phyloP scores from a whole-genome alignment of 2,888 invertebrate genomes.

The Rhopalosiphum nymphaeae region DNA sequence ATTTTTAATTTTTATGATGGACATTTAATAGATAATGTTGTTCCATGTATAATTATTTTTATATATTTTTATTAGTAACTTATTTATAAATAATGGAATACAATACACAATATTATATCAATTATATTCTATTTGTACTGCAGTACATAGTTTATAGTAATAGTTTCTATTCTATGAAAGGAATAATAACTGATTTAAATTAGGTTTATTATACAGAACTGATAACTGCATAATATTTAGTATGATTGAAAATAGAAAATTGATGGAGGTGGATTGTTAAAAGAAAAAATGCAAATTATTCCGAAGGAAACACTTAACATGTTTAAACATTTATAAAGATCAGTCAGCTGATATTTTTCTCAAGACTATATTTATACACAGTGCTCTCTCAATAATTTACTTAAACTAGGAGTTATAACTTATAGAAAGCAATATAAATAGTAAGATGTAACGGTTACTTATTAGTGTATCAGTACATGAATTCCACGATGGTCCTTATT shows the following conservation, averaged over 20 bases:
- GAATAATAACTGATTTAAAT: constrained; percentile 31
- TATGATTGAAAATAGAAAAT: constrained; percentile 35
- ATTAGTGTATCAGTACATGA: constrained; percentile 10
- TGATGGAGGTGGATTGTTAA: no score
- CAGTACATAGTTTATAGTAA: no score
- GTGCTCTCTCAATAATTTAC: constrained; percentile 29
- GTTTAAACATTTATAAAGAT: neutral
- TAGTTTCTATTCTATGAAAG: constrained; percentile 40
- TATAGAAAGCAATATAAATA: constrained; percentile 50
- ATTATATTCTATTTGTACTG: neutral
- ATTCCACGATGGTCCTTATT: constrained; percentile 33
- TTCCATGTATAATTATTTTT: neutral
- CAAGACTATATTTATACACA: neutral
- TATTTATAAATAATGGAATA: neutral
- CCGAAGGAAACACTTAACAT: neutral
- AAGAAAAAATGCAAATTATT: constrained; percentile 10
- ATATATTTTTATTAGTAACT: neutral
- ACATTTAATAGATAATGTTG: neutral
- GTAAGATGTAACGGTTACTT: constrained; percentile 31
- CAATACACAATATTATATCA: neutral
- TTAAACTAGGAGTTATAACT: constrained; percentile 24
- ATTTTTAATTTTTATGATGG: neutral
- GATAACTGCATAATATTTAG: neutral
- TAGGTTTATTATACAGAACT: neutral
- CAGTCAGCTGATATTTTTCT: neutral